Evolutionary conservation across 2,113 vertebrate genomes (phyloP).

Genomic region (Loxodonta africana): DNA sequence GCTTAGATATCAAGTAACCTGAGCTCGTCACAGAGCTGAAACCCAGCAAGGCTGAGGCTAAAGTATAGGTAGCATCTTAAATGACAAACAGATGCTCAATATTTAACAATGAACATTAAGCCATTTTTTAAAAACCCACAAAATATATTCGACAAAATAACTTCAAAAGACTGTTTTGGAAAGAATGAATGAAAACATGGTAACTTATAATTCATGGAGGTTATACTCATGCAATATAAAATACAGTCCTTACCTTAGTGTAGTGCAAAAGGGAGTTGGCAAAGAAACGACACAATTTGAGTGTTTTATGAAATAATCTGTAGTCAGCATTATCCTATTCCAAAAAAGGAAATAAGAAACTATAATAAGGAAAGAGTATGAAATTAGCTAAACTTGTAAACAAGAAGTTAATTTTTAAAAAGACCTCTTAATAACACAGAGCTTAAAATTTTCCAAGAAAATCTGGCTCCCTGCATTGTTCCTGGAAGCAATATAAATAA

Average conservation of each 20-base stretch:
- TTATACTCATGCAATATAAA: not conserved
- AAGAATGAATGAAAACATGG: conserved; percentile 35
- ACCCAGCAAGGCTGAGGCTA: not conserved
- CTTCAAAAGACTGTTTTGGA: not conserved
- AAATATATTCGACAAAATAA: conserved; percentile 52
- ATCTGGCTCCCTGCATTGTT: not conserved
- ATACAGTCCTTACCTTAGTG: conserved; percentile 92
- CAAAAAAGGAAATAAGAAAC: conserved; percentile 72
- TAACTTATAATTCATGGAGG: conserved; percentile 30
- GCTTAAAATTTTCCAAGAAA: conserved; percentile 53
- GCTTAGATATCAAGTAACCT: not conserved
- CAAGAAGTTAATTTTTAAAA: conserved; percentile 38
- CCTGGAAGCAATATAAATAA: not conserved
- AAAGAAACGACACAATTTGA: conserved; percentile 97
- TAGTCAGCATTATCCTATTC: conserved; percentile 90
- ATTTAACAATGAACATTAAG: conserved; percentile 23
- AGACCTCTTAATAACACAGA: conserved; percentile 40
- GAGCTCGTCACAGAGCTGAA: not conserved
- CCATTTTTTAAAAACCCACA: not conserved
- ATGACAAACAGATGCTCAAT: not conserved
- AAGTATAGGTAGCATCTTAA: not conserved
- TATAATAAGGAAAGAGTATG: conserved; percentile 1
- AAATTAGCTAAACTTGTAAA: conserved; percentile 38
- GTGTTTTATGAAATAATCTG: conserved; percentile 95
- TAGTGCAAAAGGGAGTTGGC: conserved; percentile 97